Conservation (phyloP, 1,140 invertebrate species). For the Zelostemma sp. region DNA sequence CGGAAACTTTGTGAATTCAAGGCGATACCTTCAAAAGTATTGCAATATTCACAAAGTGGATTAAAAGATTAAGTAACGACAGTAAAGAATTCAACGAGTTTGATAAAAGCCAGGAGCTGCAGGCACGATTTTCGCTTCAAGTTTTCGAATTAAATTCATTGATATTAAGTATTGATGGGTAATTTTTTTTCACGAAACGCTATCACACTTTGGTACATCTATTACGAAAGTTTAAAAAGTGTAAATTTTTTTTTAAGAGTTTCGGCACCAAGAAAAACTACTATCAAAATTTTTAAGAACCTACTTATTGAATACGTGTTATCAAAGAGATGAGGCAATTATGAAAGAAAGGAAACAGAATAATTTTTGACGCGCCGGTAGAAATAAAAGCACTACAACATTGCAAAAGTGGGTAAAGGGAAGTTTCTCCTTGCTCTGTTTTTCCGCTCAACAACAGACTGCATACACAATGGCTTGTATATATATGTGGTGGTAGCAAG, state of each 20-base stretch:
- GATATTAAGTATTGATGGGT: background rate
- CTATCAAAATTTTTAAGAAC: no score
- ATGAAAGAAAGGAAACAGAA: conserved; percentile 10
- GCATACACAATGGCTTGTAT: conserved; percentile 48
- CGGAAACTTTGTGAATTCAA: background rate
- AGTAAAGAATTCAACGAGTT: no score
- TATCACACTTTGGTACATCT: background rate
- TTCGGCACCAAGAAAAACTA: no score
- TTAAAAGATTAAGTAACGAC: background rate
- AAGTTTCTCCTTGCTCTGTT: conserved; percentile 16
- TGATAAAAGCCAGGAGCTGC: background rate
- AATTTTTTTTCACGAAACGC: background rate
- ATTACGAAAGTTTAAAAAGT: no score
- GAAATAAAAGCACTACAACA: conserved; percentile 43
- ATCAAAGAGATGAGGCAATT: conserved; percentile 13
- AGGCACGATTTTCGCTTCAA: background rate
- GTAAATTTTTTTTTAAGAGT: no score
- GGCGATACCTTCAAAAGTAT: background rate
- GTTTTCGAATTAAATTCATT: background rate
- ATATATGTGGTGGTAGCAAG: conserved; percentile 25
- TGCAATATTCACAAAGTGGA: conserved; percentile 1
- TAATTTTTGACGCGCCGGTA: conserved; percentile 21
- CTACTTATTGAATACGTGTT: no score
- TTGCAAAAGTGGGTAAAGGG: conserved; percentile 44
- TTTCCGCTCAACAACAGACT: conserved; percentile 41